Percentiles rank a stretch among this genome's conserved stretches.
Conservation (phyloP, 2,888 invertebrate genomes). For the Helleia helle region DNA sequence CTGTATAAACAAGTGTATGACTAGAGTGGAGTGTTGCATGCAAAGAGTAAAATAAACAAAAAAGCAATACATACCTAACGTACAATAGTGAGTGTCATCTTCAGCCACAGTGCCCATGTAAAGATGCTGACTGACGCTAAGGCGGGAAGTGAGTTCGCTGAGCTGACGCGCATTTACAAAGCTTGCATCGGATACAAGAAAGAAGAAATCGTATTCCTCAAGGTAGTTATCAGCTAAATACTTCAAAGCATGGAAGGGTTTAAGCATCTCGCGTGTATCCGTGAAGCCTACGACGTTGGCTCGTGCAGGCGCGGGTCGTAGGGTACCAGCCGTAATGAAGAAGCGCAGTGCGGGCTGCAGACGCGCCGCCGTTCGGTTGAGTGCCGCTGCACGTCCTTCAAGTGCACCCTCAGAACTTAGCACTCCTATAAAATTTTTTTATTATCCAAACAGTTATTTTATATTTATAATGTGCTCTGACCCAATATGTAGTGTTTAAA, state of each 20-base stretch:
- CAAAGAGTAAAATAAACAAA: no score
- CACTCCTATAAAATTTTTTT: constrained; percentile 76
- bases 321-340: constrained; percentile 78
- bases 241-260: constrained; percentile 91
- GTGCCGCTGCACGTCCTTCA: constrained; percentile 84
- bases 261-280: constrained; percentile 80
- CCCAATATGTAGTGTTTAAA: neutral
- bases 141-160: constrained; percentile 79
- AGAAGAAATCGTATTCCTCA: constrained; percentile 94
- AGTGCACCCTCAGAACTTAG: constrained; percentile 84
- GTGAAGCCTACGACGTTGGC: constrained; percentile 91
- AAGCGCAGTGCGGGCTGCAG: constrained; percentile 88
- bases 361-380: constrained; percentile 92
- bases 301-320: constrained; percentile 36
- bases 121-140: constrained; percentile 89
- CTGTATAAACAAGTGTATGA: no score
- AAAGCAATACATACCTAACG: constrained; percentile 74
- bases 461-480: no score
- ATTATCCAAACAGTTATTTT: no score
- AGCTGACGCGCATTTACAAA: constrained; percentile 89
- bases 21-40: no score
- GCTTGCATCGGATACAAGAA: constrained; percentile 87
- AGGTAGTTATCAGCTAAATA: constrained; percentile 92
- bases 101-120: constrained; percentile 83
- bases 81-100: constrained; percentile 77